Conservation (phyloP, 2,888 invertebrate genomes). For the Plemyria rubiginata region DNA sequence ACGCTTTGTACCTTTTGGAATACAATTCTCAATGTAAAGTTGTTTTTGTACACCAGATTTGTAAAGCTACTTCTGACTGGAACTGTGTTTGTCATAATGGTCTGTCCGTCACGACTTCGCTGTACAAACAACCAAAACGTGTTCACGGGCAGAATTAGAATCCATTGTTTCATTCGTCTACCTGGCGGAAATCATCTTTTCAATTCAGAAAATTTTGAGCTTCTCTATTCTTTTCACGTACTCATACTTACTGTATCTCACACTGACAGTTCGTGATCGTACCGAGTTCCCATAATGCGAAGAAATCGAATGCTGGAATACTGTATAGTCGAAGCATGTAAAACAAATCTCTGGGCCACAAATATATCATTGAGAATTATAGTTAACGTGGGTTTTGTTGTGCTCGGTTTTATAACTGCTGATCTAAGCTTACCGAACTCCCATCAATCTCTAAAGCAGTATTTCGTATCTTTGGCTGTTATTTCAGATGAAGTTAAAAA, state of each 20-base stretch:
- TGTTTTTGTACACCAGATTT: conserved; percentile 8
- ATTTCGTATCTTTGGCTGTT: neutral
- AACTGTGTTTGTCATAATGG: conserved; percentile 42
- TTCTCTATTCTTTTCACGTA: conserved; percentile 9
- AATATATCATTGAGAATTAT: neutral
- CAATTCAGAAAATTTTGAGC: conserved; percentile 22
- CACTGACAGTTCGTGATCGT: conserved; percentile 4
- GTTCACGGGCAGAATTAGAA: conserved; percentile 45
- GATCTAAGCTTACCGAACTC: neutral
- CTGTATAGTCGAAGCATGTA: neutral
- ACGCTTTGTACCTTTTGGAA: neutral
- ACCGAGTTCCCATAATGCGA: neutral
- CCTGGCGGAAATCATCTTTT: conserved; percentile 26
- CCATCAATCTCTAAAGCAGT: neutral
- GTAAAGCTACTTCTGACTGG: conserved; percentile 19
- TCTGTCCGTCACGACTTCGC: conserved; percentile 57
- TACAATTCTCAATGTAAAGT: neutral
- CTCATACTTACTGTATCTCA: conserved; percentile 10
- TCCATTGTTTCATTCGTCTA: conserved; percentile 41
- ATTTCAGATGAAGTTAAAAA: neutral
- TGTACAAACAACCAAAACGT: conserved; percentile 55
- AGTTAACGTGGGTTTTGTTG: neutral
- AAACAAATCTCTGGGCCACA: neutral
- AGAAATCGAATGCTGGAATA: neutral
- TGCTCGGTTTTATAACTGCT: neutral